Percentiles rank a stretch among this genome's conserved stretches.
Conservation (phyloP, 2,113 vertebrate genomes). For the Hemibates koningsi region DNA sequence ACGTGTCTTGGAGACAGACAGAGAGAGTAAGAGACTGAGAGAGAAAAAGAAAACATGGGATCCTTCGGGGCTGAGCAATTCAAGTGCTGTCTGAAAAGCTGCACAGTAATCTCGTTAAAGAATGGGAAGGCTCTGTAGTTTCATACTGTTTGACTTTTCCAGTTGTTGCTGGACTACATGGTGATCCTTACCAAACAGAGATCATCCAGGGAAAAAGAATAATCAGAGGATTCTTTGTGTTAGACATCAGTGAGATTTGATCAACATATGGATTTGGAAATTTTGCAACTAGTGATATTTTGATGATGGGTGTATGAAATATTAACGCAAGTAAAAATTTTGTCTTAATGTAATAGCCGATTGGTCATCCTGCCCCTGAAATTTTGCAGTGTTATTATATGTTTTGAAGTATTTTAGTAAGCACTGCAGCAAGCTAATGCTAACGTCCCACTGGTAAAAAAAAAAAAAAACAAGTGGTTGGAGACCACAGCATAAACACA, state of each 20-base stretch:
- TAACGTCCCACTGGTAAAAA: background rate
- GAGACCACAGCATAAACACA: background rate
- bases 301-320: background rate
- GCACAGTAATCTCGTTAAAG: constrained; percentile 41
- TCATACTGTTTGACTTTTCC: constrained; percentile 11
- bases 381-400: background rate
- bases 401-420: background rate
- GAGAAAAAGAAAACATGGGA: constrained; percentile 7
- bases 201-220: background rate
- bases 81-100: constrained; percentile 44
- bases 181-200: background rate
- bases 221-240: background rate
- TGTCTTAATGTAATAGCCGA: background rate
- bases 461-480: background rate
- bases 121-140: constrained; percentile 15
- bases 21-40: background rate
- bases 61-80: constrained; percentile 42
- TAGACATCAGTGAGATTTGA: background rate
- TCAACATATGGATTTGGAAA: background rate
- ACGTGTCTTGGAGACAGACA: constrained; percentile 57
- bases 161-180: background rate
- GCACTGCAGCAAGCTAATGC: background rate
- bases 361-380: background rate
- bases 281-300: background rate
- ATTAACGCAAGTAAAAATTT: background rate